phyloP scores from a whole-genome alignment of 37 sponge, comb jelly and placozoan genomes.

The Crambe crambe region DNA sequence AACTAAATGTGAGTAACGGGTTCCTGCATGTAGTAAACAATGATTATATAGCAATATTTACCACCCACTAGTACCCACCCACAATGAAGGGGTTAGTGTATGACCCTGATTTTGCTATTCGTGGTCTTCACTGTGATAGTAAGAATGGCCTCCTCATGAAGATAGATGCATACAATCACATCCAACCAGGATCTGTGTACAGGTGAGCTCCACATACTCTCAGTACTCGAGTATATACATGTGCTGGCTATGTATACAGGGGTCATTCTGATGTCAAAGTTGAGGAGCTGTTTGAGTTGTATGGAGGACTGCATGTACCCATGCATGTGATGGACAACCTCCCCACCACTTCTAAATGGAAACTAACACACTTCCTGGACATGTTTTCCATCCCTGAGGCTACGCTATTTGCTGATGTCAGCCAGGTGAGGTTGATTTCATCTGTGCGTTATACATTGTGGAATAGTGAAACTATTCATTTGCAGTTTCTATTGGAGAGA shows the following conservation, averaged over 20 bases:
- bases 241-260: slow-evolving; percentile 21
- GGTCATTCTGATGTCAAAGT: slow-evolving; percentile 62
- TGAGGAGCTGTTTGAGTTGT: slow-evolving; percentile 64
- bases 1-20: slow-evolving; percentile 69
- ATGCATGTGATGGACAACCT: slow-evolving; percentile 62
- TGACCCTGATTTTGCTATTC: slow-evolving; percentile 85
- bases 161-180: slow-evolving; percentile 85
- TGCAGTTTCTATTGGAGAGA: slow-evolving; percentile 11
- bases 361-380: slow-evolving; percentile 81
- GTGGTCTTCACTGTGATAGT: slow-evolving; percentile 93
- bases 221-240: not conserved
- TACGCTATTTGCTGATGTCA: slow-evolving; percentile 74
- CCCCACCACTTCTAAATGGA: not conserved
- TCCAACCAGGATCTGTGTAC: slow-evolving; percentile 83
- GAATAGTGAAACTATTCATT: not conserved
- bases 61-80: slow-evolving; percentile 62
- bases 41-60: not conserved
- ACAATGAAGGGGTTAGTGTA: slow-evolving; percentile 60
- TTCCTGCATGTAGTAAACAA: not conserved
- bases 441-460: not conserved
- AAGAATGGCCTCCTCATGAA: slow-evolving; percentile 82
- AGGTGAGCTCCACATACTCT: slow-evolving; percentile 32
- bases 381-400: slow-evolving; percentile 83
- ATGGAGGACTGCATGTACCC: slow-evolving; percentile 85
- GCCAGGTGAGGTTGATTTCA: slow-evolving; percentile 54